phyloP scores from a whole-genome alignment of 2,113 vertebrate genomes.

The Boulengerochromis microlepis region DNA sequence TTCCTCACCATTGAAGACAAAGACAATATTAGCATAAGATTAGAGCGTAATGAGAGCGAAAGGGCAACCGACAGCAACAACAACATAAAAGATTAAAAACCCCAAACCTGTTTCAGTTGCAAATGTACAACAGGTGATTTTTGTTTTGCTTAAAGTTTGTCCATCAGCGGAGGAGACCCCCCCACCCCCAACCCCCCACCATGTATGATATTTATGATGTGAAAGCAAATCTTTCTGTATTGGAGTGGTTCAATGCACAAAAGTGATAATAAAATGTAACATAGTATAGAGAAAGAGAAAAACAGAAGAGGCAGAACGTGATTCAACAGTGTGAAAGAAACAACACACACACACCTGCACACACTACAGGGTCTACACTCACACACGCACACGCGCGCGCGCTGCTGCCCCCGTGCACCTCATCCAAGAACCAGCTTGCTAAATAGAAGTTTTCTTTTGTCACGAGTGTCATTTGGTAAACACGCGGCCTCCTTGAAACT shows the following conservation, averaged over 20 bases:
- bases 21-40: constrained; percentile 98
- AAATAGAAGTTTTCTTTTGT: constrained; percentile 77
- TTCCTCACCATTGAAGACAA: constrained; percentile 99
- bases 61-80: constrained; percentile 52
- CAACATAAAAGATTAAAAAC: neutral
- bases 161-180: constrained; percentile 49
- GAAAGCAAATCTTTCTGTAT: constrained; percentile 52
- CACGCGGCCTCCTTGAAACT: constrained; percentile 79
- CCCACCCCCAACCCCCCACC: neutral
- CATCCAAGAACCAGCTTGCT: constrained; percentile 77
- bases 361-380: constrained; percentile 7
- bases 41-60: constrained; percentile 79
- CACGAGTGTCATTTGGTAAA: constrained; percentile 75
- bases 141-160: constrained; percentile 55
- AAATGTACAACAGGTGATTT: constrained; percentile 71
- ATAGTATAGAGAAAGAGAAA: constrained; percentile 62
- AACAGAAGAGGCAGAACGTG: constrained; percentile 70
- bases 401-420: constrained; percentile 31
- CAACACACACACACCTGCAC: constrained; percentile 71
- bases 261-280: constrained; percentile 62
- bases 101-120: constrained; percentile 78
- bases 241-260: constrained; percentile 49
- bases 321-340: constrained; percentile 39
- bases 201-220: constrained; percentile 61
- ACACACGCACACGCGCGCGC: neutral